Base-by-base conservation (phyloP, 1,140 invertebrate genomes). In the Zaprionus inermis region DNA sequence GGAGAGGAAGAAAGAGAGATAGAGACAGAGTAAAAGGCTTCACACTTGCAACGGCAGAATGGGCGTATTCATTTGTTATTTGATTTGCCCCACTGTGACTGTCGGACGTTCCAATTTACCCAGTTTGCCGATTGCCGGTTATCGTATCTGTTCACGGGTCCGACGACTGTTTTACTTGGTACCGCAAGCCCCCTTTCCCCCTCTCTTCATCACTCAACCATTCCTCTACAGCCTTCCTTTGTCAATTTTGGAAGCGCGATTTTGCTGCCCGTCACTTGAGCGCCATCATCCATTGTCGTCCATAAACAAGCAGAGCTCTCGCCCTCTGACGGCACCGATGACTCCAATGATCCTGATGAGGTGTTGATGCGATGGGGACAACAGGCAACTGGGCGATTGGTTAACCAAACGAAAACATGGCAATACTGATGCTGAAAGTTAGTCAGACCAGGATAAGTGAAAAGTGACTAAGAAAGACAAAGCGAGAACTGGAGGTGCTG, bases 51-150 rank as follows among this genome's bases (percentile, higher is more conserved):
- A 28, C 24, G 3, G 24, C 24, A 28, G 24, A 83, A 5, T 20
- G 18, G 18, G 44, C 18, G 44, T 11, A 49, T 49, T 84, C 81
- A 84, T 83, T 83, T 83, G 80, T 84, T 84, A 83, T 83, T 83
- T 83, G 80, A 83, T 83, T 83, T 83, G 80, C 36, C 69, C 80
- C 71, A 41, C 79, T 61, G 54, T 41, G 34, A 44, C 44, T 46
- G 46, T 64, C 71, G 78, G 79, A 72, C 55, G 51, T 60, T 66
- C 67, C 79, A 82, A 68, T 81, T 77, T 78, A 52, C 65, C 76
- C 75, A 16, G 44, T 49, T 49, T 11, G 64, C 41, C 60, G 61
- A 76, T 76, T 72, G 68, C 69, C 32, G 38, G 73, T 71, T 72
- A 76, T 76, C 73, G 69, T 57, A 66, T 61, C 49, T 59, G 41